Evolutionary conservation across 2,888 invertebrate genomes (phyloP), one percentile per base, ranked within the genome.

Genomic region (Hypena proboscidalis): DNA sequence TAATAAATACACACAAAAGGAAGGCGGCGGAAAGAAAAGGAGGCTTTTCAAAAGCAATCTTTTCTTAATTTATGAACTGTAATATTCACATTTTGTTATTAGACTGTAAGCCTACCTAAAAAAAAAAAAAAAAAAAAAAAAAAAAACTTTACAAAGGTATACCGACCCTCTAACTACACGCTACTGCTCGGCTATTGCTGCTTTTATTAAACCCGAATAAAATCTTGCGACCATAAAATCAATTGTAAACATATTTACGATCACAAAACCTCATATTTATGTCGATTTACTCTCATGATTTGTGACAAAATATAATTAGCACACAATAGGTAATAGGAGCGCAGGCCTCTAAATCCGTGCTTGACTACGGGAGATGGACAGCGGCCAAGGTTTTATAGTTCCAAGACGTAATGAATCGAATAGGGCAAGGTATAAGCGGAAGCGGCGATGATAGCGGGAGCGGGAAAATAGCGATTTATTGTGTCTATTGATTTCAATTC

Each of bases 371-470:
- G 46, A 29, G 53, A 63, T 36, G 38, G 66, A 43, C 63, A 49
- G 58, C 47, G 44, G 61, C 60, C 52, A 52, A 49, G 55, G 56
- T 71, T 75, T 76, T 73, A 76, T 76, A 62, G 70, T 57, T 58
- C 5, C 30, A 35, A 43, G 15, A 38, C 29, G 59, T 65, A 64
- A 64, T 64, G 45, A 59, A 50, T 57, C 26, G 34, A 32, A 23
- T 36, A 51, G 63, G 20, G 0, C 13, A 49, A 61, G 48, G 0
- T 0, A 45, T 2, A 19, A 35, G 56, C 43, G 38, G 8, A 0
- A 35, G 56, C 51, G 48, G 21, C 1, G 1, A 11, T 15, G 2
- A 1, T 20, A 55, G 42, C 40, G 35, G 19, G 22, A n/a, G n/a
- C n/a, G n/a, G n/a, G 14, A 1, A 8, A 1, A 3, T 10, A 13